Base-by-base conservation (phyloP, 2,888 invertebrate species). In the Apomyelois bistriatella region DNA sequence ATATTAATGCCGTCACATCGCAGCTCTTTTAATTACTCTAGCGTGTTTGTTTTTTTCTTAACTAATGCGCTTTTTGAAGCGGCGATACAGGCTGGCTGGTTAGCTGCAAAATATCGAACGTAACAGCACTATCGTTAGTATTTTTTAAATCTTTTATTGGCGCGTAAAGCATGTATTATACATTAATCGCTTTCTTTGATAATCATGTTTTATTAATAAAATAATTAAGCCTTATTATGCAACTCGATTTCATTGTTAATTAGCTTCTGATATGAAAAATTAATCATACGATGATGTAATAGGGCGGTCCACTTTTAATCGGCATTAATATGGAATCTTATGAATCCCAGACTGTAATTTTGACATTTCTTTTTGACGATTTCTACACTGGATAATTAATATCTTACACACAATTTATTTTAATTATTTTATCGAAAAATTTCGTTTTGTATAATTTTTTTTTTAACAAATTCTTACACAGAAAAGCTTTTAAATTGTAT, bases 1-100 rank as follows among this genome's bases (percentile, higher is more conserved):
- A 68, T 70, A 70, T 70, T 75, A 77, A 76, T 76, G 74, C 69
- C 70, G 74, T 68, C 70, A 69, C 66, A 67, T 63, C 67, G 41
- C 12, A 40, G 10, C 22, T 46, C 40, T 35, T 17, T 16, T 43
- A 52, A 36, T 28, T 37, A 36, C 37, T n/a, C 1, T 22, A 42
- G 52, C 52, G 36, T 52, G 52, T 3, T 49, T 3, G 32, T 13
- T 32, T 16, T 36, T 37, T 41, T 32, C 32, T 40, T 40, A 40
- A 47, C 32, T 10, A 10, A 32, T 50, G 50, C 30, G 6, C 50
- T 13, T 4, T 48, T 30, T 13, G 36, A 17, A 32, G 46, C 17
- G 17, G 35, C 16, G 36, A 17, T 43, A 43, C 13, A 13, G 30
- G 13, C 43, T 30, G 30, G 13, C 43, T 30, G 35, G 15, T 46